Percentiles rank a stretch among this genome's conserved stretches.
These are phyloP conservation scores for Strigamia transsilvanica DNA, from an alignment of 2,888 invertebrate species.

Conservation along the genomic window DNA sequence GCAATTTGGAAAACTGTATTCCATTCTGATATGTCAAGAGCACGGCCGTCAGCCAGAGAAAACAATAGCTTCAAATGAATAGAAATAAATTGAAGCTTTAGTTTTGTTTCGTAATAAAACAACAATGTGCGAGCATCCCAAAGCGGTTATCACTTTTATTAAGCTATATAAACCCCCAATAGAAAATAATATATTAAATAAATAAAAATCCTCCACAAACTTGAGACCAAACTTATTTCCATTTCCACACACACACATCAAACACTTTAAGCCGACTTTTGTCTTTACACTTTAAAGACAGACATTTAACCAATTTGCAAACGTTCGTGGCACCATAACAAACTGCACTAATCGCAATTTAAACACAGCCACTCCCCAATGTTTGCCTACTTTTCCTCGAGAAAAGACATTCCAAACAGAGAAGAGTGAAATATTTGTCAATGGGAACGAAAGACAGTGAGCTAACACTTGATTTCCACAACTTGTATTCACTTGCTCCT, in stretches of 20 bases:
- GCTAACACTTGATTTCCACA: conserved; percentile 30
- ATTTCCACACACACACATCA: background rate
- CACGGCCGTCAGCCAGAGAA: background rate
- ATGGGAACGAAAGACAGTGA: conserved; percentile 2
- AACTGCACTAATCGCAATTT: conserved; percentile 21
- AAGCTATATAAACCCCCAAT: too few species aligned
- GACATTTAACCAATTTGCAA: conserved; percentile 26
- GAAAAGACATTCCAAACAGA: conserved; percentile 30
- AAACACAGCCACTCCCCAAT: conserved; percentile 30
- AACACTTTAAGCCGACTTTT: background rate
- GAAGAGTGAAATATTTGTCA: conserved; percentile 7
- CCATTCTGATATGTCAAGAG: background rate
- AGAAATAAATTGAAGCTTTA: background rate
- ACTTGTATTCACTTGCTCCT: conserved; percentile 26
- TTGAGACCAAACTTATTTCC: background rate
- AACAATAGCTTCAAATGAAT: background rate
- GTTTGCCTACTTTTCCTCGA: conserved; percentile 13
- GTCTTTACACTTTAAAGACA: conserved; percentile 6
- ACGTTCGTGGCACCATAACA: conserved; percentile 11
- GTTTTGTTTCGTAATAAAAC: background rate
- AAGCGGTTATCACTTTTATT: too few species aligned
- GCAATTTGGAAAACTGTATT: background rate
- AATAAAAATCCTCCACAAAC: background rate
- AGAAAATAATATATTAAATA: too few species aligned
- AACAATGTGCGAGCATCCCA: background rate